Evolutionary conservation across 2,797 vertebrate genomes (phyloP).

Genomic region (Acrossocheilus wenchowensis): DNA sequence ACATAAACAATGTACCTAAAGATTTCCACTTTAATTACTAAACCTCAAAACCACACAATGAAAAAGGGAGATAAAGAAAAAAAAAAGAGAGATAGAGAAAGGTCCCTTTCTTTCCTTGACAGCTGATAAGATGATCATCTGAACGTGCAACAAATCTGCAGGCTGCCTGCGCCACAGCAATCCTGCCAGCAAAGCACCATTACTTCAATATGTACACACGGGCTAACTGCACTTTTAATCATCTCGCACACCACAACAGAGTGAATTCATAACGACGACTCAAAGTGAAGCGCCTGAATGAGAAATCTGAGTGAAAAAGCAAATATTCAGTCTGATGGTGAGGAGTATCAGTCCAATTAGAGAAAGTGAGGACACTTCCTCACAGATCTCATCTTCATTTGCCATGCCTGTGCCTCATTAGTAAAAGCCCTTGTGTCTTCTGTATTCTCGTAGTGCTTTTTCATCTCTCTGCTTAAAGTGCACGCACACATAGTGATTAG

Average conservation of each 20-base stretch:
- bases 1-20: background rate
- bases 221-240: slow-evolving; percentile 47
- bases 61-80: background rate
- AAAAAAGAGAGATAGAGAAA: background rate
- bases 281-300: slow-evolving; percentile 26
- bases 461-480: slow-evolving; percentile 29
- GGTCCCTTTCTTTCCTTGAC: slow-evolving; percentile 74
- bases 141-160: slow-evolving; percentile 72
- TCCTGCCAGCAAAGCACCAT: slow-evolving; percentile 68
- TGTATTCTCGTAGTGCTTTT: slow-evolving; percentile 40
- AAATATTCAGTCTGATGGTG: slow-evolving; percentile 10
- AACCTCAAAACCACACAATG: background rate
- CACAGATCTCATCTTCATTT: slow-evolving; percentile 40
- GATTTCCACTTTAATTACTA: background rate
- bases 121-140: slow-evolving; percentile 80
- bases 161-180: slow-evolving; percentile 73
- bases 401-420: slow-evolving; percentile 46
- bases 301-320: slow-evolving; percentile 26
- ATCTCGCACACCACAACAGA: slow-evolving; percentile 43
- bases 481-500: slow-evolving; percentile 29
- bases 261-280: slow-evolving; percentile 15
- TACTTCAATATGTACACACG: slow-evolving; percentile 39
- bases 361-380: slow-evolving; percentile 30
- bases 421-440: slow-evolving; percentile 48
- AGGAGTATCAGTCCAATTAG: slow-evolving; percentile 47